Conservation (phyloP, 2,888 invertebrate genomes). For the Eilema caniola region DNA sequence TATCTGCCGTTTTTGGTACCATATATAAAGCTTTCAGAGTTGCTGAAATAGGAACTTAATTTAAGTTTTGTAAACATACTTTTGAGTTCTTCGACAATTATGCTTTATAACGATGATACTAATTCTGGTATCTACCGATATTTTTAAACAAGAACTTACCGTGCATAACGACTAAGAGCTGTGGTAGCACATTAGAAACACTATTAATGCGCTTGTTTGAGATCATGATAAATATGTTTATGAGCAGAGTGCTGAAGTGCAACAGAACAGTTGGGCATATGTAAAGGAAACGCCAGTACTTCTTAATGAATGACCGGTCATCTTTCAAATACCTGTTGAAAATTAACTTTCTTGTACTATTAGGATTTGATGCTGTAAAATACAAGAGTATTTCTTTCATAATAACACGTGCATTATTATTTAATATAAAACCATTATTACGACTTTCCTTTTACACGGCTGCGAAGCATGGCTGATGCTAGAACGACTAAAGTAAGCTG, state of each 20-base stretch:
- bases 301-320: constrained; percentile 35
- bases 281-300: constrained; percentile 49
- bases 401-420: too few species aligned
- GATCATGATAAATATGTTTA: constrained; percentile 34
- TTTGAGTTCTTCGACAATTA: too few species aligned
- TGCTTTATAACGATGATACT: too few species aligned
- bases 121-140: too few species aligned
- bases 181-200: constrained; percentile 46
- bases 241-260: constrained; percentile 26
- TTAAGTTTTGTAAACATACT: too few species aligned
- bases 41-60: constrained; percentile 40
- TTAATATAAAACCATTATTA: too few species aligned
- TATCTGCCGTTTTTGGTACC: constrained; percentile 36
- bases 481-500: too few species aligned
- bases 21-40: constrained; percentile 45
- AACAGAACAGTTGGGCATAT: constrained; percentile 35
- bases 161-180: constrained; percentile 42
- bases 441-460: too few species aligned
- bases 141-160: constrained; percentile 34
- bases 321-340: constrained; percentile 35
- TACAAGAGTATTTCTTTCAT: too few species aligned
- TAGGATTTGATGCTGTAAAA: too few species aligned
- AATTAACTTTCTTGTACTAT: not conserved
- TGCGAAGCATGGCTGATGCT: too few species aligned
- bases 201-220: constrained; percentile 34